These are phyloP conservation scores for Brachymystax lenok DNA, from an alignment of 2,797 vertebrate species.

Conservation along the genomic window DNA sequence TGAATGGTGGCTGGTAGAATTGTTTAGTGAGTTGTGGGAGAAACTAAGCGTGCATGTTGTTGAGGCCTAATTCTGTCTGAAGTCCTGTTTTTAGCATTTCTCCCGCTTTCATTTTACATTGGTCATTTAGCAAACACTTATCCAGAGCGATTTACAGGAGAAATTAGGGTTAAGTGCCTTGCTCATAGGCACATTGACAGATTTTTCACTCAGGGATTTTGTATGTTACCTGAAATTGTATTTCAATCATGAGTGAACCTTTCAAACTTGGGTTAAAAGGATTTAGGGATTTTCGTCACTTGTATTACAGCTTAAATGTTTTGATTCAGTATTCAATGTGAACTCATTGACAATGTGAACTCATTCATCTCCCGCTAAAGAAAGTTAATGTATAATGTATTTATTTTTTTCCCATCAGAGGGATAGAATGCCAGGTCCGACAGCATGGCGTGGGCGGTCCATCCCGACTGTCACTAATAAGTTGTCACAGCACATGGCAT, in stretches of 20 bases:
- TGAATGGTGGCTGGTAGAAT: constrained; percentile 55
- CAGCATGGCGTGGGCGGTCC: constrained; percentile 18
- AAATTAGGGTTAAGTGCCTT: no score
- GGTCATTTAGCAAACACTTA: no score
- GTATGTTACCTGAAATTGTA: constrained; percentile 1
- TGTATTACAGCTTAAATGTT: neutral
- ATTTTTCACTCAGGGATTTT: neutral
- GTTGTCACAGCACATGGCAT: constrained; percentile 53
- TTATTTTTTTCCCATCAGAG: neutral
- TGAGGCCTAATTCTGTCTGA: constrained; percentile 46
- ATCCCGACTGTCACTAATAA: constrained; percentile 38
- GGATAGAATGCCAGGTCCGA: constrained; percentile 35
- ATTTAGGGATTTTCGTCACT: constrained; percentile 8
- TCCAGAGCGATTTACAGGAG: no score
- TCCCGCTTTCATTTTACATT: constrained; percentile 9
- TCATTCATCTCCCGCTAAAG: neutral
- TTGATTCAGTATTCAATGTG: neutral
- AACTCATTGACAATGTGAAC: neutral
- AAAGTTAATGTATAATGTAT: no score
- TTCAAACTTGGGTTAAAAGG: constrained; percentile 1
- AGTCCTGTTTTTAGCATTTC: constrained; percentile 40
- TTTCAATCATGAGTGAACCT: constrained; percentile 3
- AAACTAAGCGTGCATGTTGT: constrained; percentile 38
- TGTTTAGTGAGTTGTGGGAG: constrained; percentile 45
- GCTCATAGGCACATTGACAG: no score